Conservation (phyloP, 2,888 invertebrate genomes). For the Drosophila demipolita region DNA sequence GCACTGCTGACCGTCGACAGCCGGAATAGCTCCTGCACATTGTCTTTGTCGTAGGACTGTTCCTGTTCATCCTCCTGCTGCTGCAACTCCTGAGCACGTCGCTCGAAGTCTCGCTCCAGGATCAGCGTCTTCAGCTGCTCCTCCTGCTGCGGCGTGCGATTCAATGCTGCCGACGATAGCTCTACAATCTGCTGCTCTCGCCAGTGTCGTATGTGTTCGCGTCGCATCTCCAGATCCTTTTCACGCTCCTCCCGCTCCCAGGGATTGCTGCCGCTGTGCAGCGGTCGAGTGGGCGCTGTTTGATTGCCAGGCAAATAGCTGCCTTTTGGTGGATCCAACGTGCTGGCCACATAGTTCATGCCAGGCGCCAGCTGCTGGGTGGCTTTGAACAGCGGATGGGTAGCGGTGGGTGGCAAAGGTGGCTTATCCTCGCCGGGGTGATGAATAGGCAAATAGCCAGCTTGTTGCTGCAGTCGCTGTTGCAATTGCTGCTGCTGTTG, state of each 20-base stretch:
- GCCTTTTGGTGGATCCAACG: slow-evolving; percentile 90
- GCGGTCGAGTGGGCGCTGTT: slow-evolving; percentile 26
- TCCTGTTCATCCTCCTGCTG: slow-evolving; percentile 88
- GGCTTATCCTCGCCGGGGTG: slow-evolving; percentile 85
- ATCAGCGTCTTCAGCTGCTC: slow-evolving; percentile 95
- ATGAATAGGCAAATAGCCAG: slow-evolving; percentile 51
- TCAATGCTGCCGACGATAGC: slow-evolving; percentile 88
- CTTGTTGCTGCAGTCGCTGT: slow-evolving; percentile 46
- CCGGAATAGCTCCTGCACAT: slow-evolving; percentile 86
- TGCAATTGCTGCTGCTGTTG: slow-evolving; percentile 41
- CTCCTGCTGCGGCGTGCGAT: slow-evolving; percentile 92
- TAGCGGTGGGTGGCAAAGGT: slow-evolving; percentile 89
- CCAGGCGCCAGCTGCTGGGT: slow-evolving; percentile 76
- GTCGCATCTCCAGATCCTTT: slow-evolving; percentile 89
- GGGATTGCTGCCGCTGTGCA: slow-evolving; percentile 88
- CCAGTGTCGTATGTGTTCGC: slow-evolving; percentile 91
- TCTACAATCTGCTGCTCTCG: slow-evolving; percentile 95
- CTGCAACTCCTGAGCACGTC: slow-evolving; percentile 92
- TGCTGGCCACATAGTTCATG: slow-evolving; percentile 89
- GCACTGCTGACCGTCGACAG: slow-evolving; percentile 84
- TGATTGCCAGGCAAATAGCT: slow-evolving; percentile 87
- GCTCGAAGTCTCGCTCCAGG: slow-evolving; percentile 97
- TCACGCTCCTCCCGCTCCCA: slow-evolving; percentile 98
- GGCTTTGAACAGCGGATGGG: slow-evolving; percentile 88
- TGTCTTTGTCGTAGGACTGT: slow-evolving; percentile 83